These are phyloP conservation scores for Lasioglossum zephyrum DNA, from an alignment of 2,888 invertebrate genomes.

Conservation along the genomic window DNA sequence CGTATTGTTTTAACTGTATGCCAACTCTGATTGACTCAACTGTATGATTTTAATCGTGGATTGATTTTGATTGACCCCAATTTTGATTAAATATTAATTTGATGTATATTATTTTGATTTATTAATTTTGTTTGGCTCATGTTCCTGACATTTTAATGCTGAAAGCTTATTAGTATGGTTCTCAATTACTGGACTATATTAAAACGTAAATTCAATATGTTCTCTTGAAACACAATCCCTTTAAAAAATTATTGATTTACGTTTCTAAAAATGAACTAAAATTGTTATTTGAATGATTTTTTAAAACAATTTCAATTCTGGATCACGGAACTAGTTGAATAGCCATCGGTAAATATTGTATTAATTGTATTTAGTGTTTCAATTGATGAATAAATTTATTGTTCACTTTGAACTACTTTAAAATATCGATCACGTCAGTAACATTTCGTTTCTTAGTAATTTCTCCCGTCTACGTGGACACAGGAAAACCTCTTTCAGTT, in stretches of 20 bases:
- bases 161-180: not conserved
- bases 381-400: not conserved
- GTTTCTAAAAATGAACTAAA: not conserved
- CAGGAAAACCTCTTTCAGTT: not conserved
- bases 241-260: not conserved
- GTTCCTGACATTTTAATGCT: not conserved
- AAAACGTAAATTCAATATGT: not conserved
- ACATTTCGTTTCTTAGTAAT: not conserved
- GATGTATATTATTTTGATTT: not conserved
- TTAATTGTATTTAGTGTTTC: not conserved
- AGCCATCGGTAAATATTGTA: not conserved
- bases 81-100: not conserved
- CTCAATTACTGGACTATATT: not conserved
- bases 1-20: not conserved
- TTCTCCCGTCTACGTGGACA: not conserved
- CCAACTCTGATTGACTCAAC: not conserved
- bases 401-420: not conserved
- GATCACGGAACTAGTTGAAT: not conserved
- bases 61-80: not conserved
- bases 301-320: too few species aligned
- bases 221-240: too few species aligned
- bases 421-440: not conserved
- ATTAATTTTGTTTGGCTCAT: not conserved
- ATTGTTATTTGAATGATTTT: not conserved
- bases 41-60: not conserved